These are phyloP conservation scores for Speoplatyrhinus poulsoni DNA, from an alignment of 2,113 vertebrate genomes.

Conservation along the genomic window DNA sequence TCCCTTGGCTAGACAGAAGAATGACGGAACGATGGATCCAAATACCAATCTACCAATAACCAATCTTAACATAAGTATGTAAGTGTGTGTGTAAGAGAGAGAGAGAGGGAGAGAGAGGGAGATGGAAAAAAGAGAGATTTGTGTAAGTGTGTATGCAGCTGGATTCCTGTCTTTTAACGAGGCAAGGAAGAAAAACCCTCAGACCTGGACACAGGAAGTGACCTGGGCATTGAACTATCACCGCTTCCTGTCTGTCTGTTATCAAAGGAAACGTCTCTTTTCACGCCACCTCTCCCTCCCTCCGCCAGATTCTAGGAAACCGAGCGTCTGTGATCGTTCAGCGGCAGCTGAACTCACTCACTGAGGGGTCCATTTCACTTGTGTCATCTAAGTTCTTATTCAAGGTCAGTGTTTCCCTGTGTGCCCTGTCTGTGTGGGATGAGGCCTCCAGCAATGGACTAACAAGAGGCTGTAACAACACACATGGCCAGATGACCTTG, in stretches of 20 bases:
- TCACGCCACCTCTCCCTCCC: conserved; percentile 21
- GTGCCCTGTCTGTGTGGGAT: conserved; percentile 18
- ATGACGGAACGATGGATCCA: conserved; percentile 2
- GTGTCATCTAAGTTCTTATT: conserved; percentile 20
- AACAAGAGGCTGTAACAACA: conserved; percentile 43
- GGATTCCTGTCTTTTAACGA: conserved; percentile 11
- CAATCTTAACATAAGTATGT: neutral
- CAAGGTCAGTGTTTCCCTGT: conserved; percentile 24
- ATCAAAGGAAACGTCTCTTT: conserved; percentile 52
- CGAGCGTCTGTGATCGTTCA: neutral
- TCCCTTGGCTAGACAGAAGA: conserved; percentile 68
- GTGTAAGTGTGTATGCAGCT: neutral
- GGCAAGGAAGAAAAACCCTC: conserved; percentile 10
- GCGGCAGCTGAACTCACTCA: neutral
- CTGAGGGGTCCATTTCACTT: conserved; percentile 7
- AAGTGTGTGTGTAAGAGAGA: conserved; percentile 6
- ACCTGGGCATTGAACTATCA: conserved; percentile 15
- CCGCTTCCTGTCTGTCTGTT: conserved; percentile 42
- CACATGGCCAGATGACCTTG: conserved; percentile 41
- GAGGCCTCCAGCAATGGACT: conserved; percentile 35
- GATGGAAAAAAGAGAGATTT: neutral
- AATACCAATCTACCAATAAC: neutral
- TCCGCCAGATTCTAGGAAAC: neutral
- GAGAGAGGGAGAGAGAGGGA: neutral
- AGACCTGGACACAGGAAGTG: conserved; percentile 40